Evolutionary conservation across 2,113 vertebrate species (phyloP).

Genomic region (Phaethon lepturus): DNA sequence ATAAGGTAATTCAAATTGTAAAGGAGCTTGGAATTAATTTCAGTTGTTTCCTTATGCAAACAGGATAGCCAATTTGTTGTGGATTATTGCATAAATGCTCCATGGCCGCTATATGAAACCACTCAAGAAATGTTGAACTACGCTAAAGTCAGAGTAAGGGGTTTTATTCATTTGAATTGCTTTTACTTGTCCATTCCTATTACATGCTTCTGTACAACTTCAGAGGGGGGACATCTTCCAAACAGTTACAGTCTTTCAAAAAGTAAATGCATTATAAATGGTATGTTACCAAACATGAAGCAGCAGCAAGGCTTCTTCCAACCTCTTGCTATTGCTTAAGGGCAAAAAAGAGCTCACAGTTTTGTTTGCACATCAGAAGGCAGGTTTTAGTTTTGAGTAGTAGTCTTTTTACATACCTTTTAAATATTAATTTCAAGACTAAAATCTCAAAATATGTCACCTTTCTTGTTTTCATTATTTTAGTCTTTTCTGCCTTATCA

Average conservation of each 20-base stretch:
- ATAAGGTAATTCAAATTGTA: not conserved
- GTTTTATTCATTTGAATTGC: not conserved
- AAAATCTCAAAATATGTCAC: not conserved
- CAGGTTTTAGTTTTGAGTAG: not conserved
- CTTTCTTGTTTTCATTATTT: not conserved
- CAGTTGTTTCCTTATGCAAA: not conserved
- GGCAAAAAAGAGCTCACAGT: not conserved
- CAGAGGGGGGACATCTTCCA: not conserved
- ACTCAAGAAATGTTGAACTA: constrained; percentile 92
- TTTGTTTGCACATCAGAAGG: not conserved
- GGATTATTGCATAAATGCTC: constrained; percentile 90
- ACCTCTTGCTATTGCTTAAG: not conserved
- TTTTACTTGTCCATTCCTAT: not conserved
- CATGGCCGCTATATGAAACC: constrained; percentile 91
- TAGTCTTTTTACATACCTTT: not conserved
- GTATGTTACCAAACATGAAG: not conserved
- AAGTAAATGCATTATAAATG: not conserved
- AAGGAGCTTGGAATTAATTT: not conserved
- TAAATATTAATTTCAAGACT: not conserved
- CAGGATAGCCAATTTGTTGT: constrained; percentile 93
- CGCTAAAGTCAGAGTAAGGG: constrained; percentile 79
- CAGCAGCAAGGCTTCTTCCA: not conserved
- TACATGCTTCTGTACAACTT: not conserved
- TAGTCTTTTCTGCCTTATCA: not conserved
- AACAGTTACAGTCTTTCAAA: not conserved